Conservation (phyloP, 2,888 invertebrate genomes). For the Seladonia tumulorum region DNA sequence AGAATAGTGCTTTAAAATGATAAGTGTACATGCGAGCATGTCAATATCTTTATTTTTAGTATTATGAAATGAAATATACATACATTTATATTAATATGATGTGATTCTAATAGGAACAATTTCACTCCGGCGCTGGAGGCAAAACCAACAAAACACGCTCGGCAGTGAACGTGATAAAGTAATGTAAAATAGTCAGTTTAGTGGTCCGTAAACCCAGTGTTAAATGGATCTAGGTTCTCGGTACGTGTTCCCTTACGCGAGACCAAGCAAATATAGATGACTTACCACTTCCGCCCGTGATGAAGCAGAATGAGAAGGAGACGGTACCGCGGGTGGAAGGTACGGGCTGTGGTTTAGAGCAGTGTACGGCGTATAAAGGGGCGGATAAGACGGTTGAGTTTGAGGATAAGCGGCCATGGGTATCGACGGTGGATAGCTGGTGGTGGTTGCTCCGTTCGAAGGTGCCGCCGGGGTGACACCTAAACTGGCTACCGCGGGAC, state of each 20-base stretch:
- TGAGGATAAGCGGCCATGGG: conserved; percentile 83
- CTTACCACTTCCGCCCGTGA: conserved; percentile 87
- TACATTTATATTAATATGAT: background rate
- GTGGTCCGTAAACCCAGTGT: background rate
- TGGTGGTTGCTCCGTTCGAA: conserved; percentile 83
- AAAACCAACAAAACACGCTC: background rate
- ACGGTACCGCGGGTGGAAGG: conserved; percentile 87
- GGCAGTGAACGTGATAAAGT: too few species aligned
- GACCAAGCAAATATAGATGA: conserved; percentile 68
- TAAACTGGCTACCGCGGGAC: conserved; percentile 85
- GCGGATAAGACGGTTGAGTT: conserved; percentile 86
- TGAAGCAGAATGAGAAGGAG: conserved; percentile 86
- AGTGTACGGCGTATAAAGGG: conserved; percentile 92
- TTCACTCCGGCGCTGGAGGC: background rate
- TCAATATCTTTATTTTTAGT: background rate
- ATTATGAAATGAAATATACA: background rate
- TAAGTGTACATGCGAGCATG: background rate
- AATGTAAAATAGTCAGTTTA: background rate
- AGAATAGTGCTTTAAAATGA: background rate
- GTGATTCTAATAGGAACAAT: background rate
- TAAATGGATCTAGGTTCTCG: background rate
- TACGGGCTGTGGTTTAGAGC: conserved; percentile 91
- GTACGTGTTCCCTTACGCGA: background rate
- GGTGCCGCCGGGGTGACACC: conserved; percentile 87
- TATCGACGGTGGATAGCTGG: conserved; percentile 80